Evolutionary conservation across 2,888 invertebrate genomes (phyloP), one percentile per base, ranked within the genome.

Genomic region (Linnaemya tessellans): DNA sequence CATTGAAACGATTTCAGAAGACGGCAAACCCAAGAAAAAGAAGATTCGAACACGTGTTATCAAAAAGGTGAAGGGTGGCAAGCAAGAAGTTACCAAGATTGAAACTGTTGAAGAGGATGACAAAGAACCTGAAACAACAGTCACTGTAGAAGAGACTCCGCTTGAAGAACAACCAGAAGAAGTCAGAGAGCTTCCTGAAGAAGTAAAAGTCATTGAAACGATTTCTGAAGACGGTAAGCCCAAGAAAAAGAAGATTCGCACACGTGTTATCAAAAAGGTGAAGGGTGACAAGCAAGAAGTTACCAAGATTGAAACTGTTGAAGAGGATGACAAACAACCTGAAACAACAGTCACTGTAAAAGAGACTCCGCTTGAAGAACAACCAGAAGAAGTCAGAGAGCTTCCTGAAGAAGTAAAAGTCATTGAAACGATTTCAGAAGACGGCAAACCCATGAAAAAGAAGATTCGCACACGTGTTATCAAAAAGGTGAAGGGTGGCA

Each of bases 211-310:
- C 0, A 35, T 73, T 15, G 73, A 73, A 43, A 60, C 73, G 2
- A 15, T 73, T 20, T 15, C 73, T 0, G 73, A 46, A 60, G 73
- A 73, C 9, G 73, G 73, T 18, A 73, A 73, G 15, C 73, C 60
- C 1, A 73, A 22, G 46, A 60, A 60, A 20, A 73, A 20, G 46
- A 73, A 73, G 73, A 73, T 73, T 20, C 73, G 73, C 5, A 73
- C 73, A 13, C 73, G 73, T 13, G 35, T 73, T 0, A 73, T 73
- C 30, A 73, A 73, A 15, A 73, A 73, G 46, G 20, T 73, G 0
- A 73, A 73, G 46, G 73, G 73, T 15, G 35, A 73, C 8, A 73
- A 73, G 20, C 73, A 73, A 35, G 73, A 73, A 49, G 60, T 73
- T 11, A 73, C 60, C 4, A 73, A 73, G 35, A 73, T 73, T 49